Percentiles rank a stretch among this genome's conserved stretches.
These are phyloP conservation scores for Battus philenor DNA, from an alignment of 1,140 invertebrate species.

Conservation along the genomic window DNA sequence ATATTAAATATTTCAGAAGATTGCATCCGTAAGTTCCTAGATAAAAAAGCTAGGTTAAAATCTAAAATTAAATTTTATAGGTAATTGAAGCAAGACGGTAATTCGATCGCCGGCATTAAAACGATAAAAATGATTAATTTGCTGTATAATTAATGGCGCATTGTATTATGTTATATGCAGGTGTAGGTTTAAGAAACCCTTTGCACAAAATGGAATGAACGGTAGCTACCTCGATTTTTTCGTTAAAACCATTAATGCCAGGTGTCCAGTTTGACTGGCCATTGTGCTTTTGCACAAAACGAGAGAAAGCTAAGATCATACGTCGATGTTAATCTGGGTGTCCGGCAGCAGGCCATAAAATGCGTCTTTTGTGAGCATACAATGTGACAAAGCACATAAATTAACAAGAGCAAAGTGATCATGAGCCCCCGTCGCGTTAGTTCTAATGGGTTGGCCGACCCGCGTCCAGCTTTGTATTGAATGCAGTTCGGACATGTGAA, in stretches of 20 bases:
- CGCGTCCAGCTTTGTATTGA: slow-evolving; percentile 27
- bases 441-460: slow-evolving; percentile 67
- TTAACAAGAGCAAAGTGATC: slow-evolving; percentile 72
- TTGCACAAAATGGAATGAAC: slow-evolving; percentile 24
- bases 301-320: slow-evolving; percentile 63
- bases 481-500: slow-evolving; percentile 23
- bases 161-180: slow-evolving; percentile 1
- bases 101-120: too few relatives aligned
- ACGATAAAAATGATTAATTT: too few relatives aligned
- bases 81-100: too few relatives aligned
- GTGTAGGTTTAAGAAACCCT: slow-evolving; percentile 5
- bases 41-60: too few relatives aligned
- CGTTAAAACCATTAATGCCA: slow-evolving; percentile 49
- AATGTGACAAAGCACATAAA: slow-evolving; percentile 73
- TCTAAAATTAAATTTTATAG: too few relatives aligned
- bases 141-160: too few relatives aligned
- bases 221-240: slow-evolving; percentile 24
- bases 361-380: slow-evolving; percentile 54
- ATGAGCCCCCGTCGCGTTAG: slow-evolving; percentile 55
- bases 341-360: slow-evolving; percentile 71
- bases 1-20: too few relatives aligned
- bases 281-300: slow-evolving; percentile 72
- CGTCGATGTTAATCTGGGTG: slow-evolving; percentile 71
- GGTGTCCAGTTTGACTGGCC: slow-evolving; percentile 48
- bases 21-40: too few relatives aligned